Conservation (phyloP, 2,888 invertebrate genomes). For the Andrena hattorfiana region DNA sequence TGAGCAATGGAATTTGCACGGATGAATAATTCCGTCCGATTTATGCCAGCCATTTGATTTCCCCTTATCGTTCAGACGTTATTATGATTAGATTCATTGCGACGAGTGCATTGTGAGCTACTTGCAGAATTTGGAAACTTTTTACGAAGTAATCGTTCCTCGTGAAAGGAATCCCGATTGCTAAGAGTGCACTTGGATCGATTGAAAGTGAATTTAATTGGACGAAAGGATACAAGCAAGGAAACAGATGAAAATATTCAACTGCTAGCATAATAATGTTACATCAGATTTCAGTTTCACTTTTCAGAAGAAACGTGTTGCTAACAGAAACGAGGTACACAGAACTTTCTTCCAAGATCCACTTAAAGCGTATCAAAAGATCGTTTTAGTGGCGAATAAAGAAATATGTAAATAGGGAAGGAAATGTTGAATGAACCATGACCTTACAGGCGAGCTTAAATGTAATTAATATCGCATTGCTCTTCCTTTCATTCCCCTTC, state of each 20-base stretch:
- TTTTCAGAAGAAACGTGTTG: neutral
- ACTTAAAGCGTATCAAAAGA: conserved; percentile 27
- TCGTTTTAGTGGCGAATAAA: conserved; percentile 34
- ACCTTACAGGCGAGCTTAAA: conserved; percentile 48
- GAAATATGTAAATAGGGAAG: conserved; percentile 45
- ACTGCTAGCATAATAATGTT: neutral
- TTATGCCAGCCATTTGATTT: conserved; percentile 1
- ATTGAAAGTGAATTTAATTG: neutral
- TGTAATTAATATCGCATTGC: conserved; percentile 60
- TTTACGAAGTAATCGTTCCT: too few relatives aligned
- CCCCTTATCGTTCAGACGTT: neutral
- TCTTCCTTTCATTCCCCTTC: conserved; percentile 43
- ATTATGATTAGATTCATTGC: neutral
- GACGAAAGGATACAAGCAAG: neutral
- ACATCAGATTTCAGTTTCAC: neutral
- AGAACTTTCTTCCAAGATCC: neutral
- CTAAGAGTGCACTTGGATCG: too few relatives aligned
- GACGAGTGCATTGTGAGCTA: neutral
- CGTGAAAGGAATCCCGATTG: too few relatives aligned
- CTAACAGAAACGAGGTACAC: neutral
- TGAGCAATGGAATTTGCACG: conserved; percentile 19
- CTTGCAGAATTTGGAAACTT: neutral
- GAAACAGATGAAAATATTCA: neutral
- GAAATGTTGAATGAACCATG: conserved; percentile 49
- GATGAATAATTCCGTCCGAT: conserved; percentile 10